Evolutionary conservation across 2,113 vertebrate genomes (phyloP), one percentile per base, ranked within the genome.

Genomic region (Leucopternis melanops): DNA sequence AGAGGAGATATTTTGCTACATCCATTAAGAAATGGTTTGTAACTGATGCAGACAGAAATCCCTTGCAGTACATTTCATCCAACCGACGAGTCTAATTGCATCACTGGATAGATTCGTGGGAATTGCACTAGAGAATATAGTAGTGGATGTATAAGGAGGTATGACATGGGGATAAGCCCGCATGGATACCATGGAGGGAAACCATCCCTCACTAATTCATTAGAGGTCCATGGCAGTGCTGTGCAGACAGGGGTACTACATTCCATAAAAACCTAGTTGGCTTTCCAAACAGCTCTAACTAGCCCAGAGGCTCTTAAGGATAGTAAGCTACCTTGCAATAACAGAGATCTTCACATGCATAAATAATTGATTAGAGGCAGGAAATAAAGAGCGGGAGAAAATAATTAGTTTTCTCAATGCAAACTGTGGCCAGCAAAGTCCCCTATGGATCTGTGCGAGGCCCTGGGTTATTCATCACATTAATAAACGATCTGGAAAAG

Each of bases 321-420:
- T 31, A 66, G 36, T 23, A 69, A 88, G 14, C 31, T 80, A 19
- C 55, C 79, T 70, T 72, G 31, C 16, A 86, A 22, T 65, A 77
- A 80, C 21, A 62, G 52, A 81, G 44, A 66, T 77, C 17, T 75
- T 80, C 36, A 77, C 5, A 1, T 29, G 36, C 36, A 75, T 73
- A 77, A 94, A 92, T 54, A 86, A 81, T n/a, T 72, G 27, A 90
- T 82, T 45, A 90, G 49, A 73, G 15, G 10, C 27, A 73, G 29
- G 19, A 83, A 93, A 90, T 40, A 58, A 77, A 92, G 32, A 74
- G 38, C 4, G 26, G 13, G 40, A 79, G 57, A 80, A 90, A 89
- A 92, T 62, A 75, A 80, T 21, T 55, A 6, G 4, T 52, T 86
- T 93, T 75, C 45, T 73, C 85, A 42, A 32, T 52, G 45, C 54